Percentiles rank a stretch among this genome's conserved stretches.
These are phyloP conservation scores for Percina caprodes DNA, from an alignment of 2,113 vertebrate species.

Conservation along the genomic window DNA sequence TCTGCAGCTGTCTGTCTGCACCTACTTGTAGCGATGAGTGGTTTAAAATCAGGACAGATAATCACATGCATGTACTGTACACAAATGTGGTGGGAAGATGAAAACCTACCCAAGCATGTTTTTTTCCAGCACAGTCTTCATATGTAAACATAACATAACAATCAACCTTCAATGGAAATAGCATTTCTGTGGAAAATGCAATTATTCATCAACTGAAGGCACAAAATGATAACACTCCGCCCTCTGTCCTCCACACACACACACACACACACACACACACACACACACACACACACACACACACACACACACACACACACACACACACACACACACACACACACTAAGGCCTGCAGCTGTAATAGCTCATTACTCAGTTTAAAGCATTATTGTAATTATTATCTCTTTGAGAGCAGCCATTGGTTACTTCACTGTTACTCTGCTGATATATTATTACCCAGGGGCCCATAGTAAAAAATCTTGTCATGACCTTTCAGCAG, in stretches of 20 bases:
- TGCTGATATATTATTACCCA: slow-evolving; percentile 12
- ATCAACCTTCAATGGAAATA: too few relatives aligned
- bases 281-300: too few relatives aligned
- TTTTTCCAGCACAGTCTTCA: too few relatives aligned
- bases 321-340: too few relatives aligned
- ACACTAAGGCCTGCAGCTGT: not conserved
- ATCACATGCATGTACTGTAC: not conserved
- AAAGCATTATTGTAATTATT: slow-evolving; percentile 1
- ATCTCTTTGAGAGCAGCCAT: slow-evolving; percentile 1
- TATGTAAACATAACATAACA: too few relatives aligned
- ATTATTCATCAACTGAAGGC: too few relatives aligned
- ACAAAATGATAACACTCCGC: too few relatives aligned
- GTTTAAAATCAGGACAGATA: not conserved
- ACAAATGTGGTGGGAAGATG: not conserved
- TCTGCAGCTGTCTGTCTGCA: slow-evolving; percentile 5
- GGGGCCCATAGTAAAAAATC: not conserved
- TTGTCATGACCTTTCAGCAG: not conserved
- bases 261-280: too few relatives aligned
- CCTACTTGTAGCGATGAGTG: not conserved
- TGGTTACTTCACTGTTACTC: slow-evolving; percentile 3
- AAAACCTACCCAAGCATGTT: not conserved
- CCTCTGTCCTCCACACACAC: too few relatives aligned
- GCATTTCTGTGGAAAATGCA: too few relatives aligned
- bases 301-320: too few relatives aligned
- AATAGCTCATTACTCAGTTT: not conserved